Conservation (phyloP, 2,113 vertebrate genomes). For the Spea bombifrons region DNA sequence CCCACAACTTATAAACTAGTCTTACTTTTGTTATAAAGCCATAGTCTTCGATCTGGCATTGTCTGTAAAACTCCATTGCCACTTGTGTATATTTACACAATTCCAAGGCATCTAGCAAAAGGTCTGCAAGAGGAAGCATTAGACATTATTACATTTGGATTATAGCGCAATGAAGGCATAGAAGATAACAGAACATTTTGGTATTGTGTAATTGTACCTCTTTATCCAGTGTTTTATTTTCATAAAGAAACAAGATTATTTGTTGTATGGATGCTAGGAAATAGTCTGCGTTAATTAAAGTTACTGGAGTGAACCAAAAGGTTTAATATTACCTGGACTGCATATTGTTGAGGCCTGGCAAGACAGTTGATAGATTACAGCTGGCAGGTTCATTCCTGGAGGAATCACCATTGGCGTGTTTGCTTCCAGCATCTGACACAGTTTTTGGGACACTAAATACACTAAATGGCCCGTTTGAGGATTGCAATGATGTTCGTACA, state of each 20-base stretch:
- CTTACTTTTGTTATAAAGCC: slow-evolving; percentile 81
- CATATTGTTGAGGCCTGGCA: slow-evolving; percentile 84
- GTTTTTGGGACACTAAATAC: slow-evolving; percentile 74
- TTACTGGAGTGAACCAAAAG: too few relatives aligned
- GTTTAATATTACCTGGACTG: slow-evolving; percentile 71
- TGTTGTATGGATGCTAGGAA: too few relatives aligned
- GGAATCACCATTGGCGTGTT: slow-evolving; percentile 76
- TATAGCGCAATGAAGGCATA: too few relatives aligned
- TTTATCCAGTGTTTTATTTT: too few relatives aligned
- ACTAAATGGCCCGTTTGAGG: slow-evolving; percentile 74
- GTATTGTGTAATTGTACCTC: too few relatives aligned
- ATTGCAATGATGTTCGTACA: slow-evolving; percentile 76
- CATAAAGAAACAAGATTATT: too few relatives aligned
- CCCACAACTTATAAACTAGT: background rate
- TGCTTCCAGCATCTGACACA: slow-evolving; percentile 83
- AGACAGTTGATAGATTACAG: slow-evolving; percentile 76
- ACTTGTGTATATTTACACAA: slow-evolving; percentile 84
- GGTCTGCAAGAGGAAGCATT: slow-evolving; percentile 66
- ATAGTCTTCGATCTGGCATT: slow-evolving; percentile 89
- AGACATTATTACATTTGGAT: too few relatives aligned
- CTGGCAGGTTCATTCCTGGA: slow-evolving; percentile 72
- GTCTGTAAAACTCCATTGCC: slow-evolving; percentile 83
- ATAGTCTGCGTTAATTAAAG: too few relatives aligned
- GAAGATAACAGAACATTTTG: too few relatives aligned
- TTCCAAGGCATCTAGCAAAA: slow-evolving; percentile 85